Percentiles rank a stretch among this genome's conserved stretches.
phyloP scores from a whole-genome alignment of 2,888 invertebrate genomes.

The Neoascia interrupta region DNA sequence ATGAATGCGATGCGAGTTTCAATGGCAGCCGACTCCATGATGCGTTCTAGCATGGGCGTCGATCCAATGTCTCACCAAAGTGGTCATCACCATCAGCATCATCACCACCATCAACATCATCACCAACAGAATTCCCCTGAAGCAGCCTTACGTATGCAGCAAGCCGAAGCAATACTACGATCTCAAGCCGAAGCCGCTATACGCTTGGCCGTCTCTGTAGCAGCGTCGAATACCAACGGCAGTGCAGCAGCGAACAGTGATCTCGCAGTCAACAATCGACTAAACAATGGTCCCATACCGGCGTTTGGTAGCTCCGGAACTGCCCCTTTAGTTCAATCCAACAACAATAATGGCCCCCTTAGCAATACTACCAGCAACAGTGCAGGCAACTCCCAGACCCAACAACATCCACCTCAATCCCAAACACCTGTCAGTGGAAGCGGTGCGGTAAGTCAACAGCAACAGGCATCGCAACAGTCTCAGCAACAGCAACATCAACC shows the following conservation, averaged over 20 bases:
- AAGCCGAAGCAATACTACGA: slow-evolving; percentile 89
- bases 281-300: slow-evolving; percentile 19
- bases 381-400: slow-evolving; percentile 81
- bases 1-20: slow-evolving; percentile 83
- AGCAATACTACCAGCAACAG: slow-evolving; percentile 39
- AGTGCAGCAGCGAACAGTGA: slow-evolving; percentile 59
- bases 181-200: slow-evolving; percentile 93
- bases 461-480: slow-evolving; percentile 37
- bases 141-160: slow-evolving; percentile 86
- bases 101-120: slow-evolving; percentile 71
- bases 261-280: slow-evolving; percentile 57
- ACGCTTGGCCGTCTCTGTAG: slow-evolving; percentile 89
- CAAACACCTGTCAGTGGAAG: slow-evolving; percentile 33
- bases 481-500: slow-evolving; percentile 60
- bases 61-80: slow-evolving; percentile 77
- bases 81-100: slow-evolving; percentile 71
- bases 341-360: slow-evolving; percentile 49
- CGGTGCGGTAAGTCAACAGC: slow-evolving; percentile 73
- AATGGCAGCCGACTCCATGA: slow-evolving; percentile 81
- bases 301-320: slow-evolving; percentile 27
- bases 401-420: slow-evolving; percentile 81
- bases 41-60: slow-evolving; percentile 78
- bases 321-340: slow-evolving; percentile 43
- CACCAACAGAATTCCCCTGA: slow-evolving; percentile 75
- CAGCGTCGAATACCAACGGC: slow-evolving; percentile 76